These are phyloP conservation scores for Corydoras sp. DNA, from an alignment of 2,113 vertebrate species.

Conservation along the genomic window DNA sequence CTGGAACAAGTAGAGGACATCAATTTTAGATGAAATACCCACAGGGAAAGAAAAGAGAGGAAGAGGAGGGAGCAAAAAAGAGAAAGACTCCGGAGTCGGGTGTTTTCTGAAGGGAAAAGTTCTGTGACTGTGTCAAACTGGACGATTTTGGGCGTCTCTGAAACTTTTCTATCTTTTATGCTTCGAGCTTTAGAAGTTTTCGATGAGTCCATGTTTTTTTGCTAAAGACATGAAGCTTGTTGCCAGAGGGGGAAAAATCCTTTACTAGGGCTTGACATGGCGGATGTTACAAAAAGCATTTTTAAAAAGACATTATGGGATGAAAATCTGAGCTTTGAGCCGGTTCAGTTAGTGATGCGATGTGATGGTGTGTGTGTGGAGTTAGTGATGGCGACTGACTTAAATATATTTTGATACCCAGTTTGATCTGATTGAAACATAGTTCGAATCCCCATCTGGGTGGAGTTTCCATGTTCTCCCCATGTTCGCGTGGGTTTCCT, in stretches of 20 bases:
- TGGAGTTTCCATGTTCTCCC: no score
- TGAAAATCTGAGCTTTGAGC: no score
- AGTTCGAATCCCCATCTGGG: no score
- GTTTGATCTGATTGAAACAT: no score
- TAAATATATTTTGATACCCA: no score
- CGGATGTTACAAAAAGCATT: no score
- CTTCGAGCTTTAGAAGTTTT: constrained; percentile 22
- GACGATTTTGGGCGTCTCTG: constrained; percentile 4
- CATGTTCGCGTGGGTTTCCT: no score
- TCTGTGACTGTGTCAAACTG: constrained; percentile 31
- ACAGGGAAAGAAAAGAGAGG: constrained; percentile 29
- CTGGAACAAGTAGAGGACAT: constrained; percentile 40
- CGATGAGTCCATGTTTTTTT: constrained; percentile 8
- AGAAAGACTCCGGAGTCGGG: neutral
- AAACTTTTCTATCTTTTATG: constrained; percentile 25
- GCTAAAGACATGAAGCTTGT: neutral
- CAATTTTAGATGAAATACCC: constrained; percentile 46
- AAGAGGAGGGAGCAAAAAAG: neutral
- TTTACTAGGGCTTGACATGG: no score
- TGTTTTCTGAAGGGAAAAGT: constrained; percentile 27
- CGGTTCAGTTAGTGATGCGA: no score
- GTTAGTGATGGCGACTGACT: no score
- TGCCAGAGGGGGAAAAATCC: constrained; percentile 2
- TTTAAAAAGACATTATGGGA: no score
- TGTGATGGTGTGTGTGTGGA: no score